phyloP scores from a whole-genome alignment of 2,113 vertebrate genomes.

The Candoia aspera region DNA sequence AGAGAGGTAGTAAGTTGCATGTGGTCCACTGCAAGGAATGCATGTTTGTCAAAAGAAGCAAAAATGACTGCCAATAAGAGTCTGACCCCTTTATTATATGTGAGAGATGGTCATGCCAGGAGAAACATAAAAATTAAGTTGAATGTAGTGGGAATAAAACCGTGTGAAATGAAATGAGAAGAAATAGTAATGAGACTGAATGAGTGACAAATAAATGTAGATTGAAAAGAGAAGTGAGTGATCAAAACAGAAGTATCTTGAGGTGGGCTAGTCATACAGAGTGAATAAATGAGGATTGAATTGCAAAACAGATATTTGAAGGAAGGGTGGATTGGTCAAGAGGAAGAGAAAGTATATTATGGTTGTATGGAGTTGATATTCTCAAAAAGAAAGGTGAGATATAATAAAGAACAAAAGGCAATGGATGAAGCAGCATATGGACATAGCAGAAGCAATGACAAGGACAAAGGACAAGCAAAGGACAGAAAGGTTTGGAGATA shows the following conservation, averaged over 20 bases:
- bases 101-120: background rate
- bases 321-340: background rate
- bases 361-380: background rate
- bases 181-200: background rate
- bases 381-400: background rate
- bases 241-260: background rate
- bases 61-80: background rate
- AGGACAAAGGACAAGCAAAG: no score
- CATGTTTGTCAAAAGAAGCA: background rate
- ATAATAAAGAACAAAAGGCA: background rate
- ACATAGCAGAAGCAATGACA: background rate
- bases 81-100: background rate
- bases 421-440: background rate
- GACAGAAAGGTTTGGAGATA: background rate
- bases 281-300: background rate
- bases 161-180: background rate
- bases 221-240: background rate
- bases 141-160: background rate
- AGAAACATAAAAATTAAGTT: background rate
- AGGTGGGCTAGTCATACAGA: background rate
- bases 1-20: background rate
- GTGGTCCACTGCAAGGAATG: background rate
- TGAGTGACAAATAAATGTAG: background rate
- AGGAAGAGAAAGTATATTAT: background rate
- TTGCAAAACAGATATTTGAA: background rate